These are phyloP conservation scores for Umimayanthus chanpuru DNA, from an alignment of 92 coral and sea anemone species.

Conservation along the genomic window DNA sequence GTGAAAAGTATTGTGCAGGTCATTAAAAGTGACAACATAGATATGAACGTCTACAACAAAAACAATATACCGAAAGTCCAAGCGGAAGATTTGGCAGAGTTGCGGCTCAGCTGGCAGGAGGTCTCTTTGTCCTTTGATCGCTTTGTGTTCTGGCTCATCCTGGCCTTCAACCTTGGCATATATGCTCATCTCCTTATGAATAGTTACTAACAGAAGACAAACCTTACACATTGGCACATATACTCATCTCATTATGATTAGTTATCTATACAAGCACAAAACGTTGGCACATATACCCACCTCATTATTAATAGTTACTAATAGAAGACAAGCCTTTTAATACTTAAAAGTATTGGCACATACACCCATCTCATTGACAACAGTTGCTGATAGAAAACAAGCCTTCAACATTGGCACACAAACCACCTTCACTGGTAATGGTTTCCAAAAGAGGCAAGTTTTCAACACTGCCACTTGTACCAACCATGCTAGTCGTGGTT, in stretches of 20 bases:
- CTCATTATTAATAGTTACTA: too few species aligned
- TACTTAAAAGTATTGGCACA: too few species aligned
- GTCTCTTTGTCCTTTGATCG: slow-evolving; percentile 3
- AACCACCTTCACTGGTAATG: too few species aligned
- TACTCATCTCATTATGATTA: not conserved
- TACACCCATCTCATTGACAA: too few species aligned
- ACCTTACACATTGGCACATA: not conserved
- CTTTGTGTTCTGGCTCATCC: not conserved
- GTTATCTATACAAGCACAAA: not conserved
- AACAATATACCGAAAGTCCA: not conserved
- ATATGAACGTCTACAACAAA: not conserved
- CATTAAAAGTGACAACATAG: not conserved
- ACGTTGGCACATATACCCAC: not conserved
- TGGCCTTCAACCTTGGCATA: not conserved
- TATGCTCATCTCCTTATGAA: not conserved
- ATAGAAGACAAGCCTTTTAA: too few species aligned
- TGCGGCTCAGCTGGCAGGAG: not conserved
- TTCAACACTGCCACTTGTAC: not conserved
- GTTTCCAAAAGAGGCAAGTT: not conserved
- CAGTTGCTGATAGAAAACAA: too few species aligned
- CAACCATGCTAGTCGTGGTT: not conserved
- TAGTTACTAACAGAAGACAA: not conserved
- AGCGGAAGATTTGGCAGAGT: not conserved
- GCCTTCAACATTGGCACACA: not conserved
- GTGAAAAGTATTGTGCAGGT: not conserved